Evolutionary conservation across 1,140 invertebrate species (phyloP), one percentile per base, ranked within the genome.

Genomic region (Tetragonula clypearis): DNA sequence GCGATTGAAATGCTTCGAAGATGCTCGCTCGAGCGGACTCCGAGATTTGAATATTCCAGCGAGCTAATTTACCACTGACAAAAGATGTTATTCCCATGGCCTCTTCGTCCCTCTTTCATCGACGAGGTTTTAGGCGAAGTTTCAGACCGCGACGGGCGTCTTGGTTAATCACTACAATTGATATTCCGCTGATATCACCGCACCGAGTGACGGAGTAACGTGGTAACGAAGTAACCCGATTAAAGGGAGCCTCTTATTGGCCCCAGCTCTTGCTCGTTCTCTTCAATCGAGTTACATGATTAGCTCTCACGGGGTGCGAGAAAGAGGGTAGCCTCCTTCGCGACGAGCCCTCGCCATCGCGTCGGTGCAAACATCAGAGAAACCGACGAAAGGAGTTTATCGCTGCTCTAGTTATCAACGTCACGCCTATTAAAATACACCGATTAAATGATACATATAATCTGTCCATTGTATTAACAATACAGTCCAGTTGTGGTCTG

Each of bases 141-240:
- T 94, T 92, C 87, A 73, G 82, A 73, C 60, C 62, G 65, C 79
- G 84, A 55, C 88, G 85, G 85, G 92, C 93, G 94, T 95, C 94
- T 94, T 92, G 90, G 93, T 94, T 95, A 95, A 95, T 95, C 93
- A 95, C 93, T 94, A 94, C 95, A 95, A 95, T 95, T 95, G 94
- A 95, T 95, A 95, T 95, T 95, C 94, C 93, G 91, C 90, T 93
- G 94, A 95, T 95, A 95, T 95, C 94, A 94, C 93, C 93, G 92
- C 91, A 90, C 82, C 88, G 89, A 90, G 93, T 93, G 94, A 94
- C 92, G 92, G 92, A 92, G 90, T 91, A 93, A 93, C 88, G 87
- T 86, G 89, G 90, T 95, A 95, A 95, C 92, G 93, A 94, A 93
- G 92, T 94, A 95, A 95, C 90, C 76, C 91, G 91, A 94, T 94